A percentile compares a stretch with the other conserved stretches of the same genome.
Evolutionary conservation across 2,888 invertebrate genomes (phyloP).

Genomic region (Acleris literana): DNA sequence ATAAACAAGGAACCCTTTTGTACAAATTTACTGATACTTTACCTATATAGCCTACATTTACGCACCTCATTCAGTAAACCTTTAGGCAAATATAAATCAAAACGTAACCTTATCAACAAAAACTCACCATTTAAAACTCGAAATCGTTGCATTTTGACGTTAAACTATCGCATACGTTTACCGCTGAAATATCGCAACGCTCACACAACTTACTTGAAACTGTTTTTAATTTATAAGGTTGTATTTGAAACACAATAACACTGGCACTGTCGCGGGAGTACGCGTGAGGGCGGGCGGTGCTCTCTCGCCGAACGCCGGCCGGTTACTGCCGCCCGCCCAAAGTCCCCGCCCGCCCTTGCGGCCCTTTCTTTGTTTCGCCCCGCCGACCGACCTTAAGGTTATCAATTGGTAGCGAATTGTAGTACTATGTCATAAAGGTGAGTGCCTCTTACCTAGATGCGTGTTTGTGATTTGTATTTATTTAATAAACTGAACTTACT

Average conservation of each 20-base stretch:
- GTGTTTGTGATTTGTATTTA: too few species aligned
- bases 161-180: conserved; percentile 13
- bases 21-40: too few species aligned
- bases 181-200: conserved; percentile 51
- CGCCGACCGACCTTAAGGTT: conserved; percentile 65
- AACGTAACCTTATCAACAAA: conserved; percentile 13
- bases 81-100: neutral
- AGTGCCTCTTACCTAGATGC: neutral
- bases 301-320: conserved; percentile 65
- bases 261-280: conserved; percentile 1
- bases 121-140: conserved; percentile 40
- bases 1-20: too few species aligned
- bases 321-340: conserved; percentile 68
- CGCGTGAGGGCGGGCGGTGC: conserved; percentile 35
- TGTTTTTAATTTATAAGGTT: conserved; percentile 13
- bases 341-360: conserved; percentile 72
- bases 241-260: conserved; percentile 12
- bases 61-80: neutral
- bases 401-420: conserved; percentile 57
- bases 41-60: neutral
- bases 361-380: conserved; percentile 80
- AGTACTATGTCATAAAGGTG: conserved; percentile 38
- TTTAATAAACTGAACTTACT: too few species aligned
- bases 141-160: conserved; percentile 37
- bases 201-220: conserved; percentile 27